Conservation (phyloP, 2,113 vertebrate genomes). For the Eretmochelys imbricata region DNA sequence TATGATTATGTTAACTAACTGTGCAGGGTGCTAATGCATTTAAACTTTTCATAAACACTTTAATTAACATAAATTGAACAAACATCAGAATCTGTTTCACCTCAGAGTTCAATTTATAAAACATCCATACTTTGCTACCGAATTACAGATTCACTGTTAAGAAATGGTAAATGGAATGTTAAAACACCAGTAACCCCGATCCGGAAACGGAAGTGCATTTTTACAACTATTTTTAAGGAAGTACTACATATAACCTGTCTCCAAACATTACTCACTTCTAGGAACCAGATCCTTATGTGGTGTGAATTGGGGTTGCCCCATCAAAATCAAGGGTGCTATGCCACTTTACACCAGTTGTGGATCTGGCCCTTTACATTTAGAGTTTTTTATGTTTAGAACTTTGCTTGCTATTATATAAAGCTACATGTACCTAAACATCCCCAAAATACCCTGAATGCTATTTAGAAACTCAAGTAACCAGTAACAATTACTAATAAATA, state of each 20-base stretch:
- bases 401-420: not conserved
- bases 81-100: not conserved
- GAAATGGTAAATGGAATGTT: not conserved
- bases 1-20: accelerated
- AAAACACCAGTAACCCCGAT: not conserved
- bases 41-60: not conserved
- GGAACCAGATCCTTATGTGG: not conserved
- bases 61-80: not conserved
- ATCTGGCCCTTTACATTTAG: not conserved
- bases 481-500: not conserved
- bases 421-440: not conserved
- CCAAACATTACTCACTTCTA: not conserved
- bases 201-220: not conserved
- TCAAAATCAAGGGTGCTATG: not conserved
- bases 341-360: not conserved
- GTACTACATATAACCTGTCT: not conserved
- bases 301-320: not conserved
- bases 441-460: not conserved
- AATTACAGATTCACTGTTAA: not conserved
- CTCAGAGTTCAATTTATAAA: accelerated
- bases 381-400: not conserved
- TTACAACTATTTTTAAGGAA: not conserved
- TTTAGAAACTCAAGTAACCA: not conserved
- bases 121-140: not conserved
- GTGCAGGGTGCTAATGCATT: not conserved